Evolutionary conservation across 2,113 vertebrate genomes (phyloP).

Genomic region (Pyxicephalus adspersus): DNA sequence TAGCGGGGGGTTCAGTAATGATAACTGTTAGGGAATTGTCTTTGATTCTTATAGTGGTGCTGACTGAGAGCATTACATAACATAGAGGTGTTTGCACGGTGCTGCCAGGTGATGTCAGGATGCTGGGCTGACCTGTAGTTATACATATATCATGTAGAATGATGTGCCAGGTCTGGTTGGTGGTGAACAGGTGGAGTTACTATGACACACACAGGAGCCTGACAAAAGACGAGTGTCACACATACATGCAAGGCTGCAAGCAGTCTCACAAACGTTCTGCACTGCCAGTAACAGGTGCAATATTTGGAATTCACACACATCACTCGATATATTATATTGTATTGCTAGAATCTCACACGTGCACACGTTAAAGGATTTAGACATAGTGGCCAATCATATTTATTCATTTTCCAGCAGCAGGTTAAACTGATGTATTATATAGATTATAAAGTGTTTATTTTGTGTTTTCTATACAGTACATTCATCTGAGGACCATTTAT

Average conservation of each 20-base stretch:
- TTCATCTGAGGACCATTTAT: too few relatives aligned
- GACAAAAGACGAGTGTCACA: slow-evolving; percentile 18
- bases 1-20: too few relatives aligned
- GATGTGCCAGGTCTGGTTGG: not conserved
- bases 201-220: slow-evolving; percentile 4
- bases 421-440: too few relatives aligned
- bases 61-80: slow-evolving; percentile 4
- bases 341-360: too few relatives aligned
- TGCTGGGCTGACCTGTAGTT: not conserved
- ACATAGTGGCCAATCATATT: too few relatives aligned
- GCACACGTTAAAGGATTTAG: too few relatives aligned
- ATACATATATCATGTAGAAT: not conserved
- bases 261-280: not conserved
- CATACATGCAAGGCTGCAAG: not conserved
- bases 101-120: not conserved
- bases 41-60: not conserved
- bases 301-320: too few relatives aligned
- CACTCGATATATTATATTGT: too few relatives aligned
- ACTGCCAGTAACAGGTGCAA: not conserved
- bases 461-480: too few relatives aligned
- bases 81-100: not conserved
- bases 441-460: too few relatives aligned
- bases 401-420: too few relatives aligned
- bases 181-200: slow-evolving; percentile 20
- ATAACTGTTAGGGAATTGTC: too few relatives aligned